Percentiles rank a stretch among this genome's conserved stretches.
Conservation (phyloP, 2,888 invertebrate species). For the Unio pictorum region DNA sequence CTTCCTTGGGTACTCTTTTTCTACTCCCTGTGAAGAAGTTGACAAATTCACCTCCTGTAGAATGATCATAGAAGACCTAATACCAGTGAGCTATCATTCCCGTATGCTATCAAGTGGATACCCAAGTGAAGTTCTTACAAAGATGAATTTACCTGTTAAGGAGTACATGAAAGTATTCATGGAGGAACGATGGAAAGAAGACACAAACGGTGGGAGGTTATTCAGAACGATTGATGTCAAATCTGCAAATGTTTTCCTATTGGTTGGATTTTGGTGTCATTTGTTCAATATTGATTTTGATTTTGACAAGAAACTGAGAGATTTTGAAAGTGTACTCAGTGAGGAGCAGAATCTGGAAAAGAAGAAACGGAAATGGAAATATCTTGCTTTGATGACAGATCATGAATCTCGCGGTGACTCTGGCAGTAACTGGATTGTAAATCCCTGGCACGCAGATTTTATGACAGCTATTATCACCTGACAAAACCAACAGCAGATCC, state of each 20-base stretch:
- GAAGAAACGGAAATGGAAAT: conserved; percentile 2
- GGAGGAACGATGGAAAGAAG: conserved; percentile 11
- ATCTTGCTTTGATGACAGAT: conserved; percentile 12
- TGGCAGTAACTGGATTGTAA: conserved; percentile 12
- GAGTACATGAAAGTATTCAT: conserved; percentile 13
- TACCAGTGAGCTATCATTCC: conserved; percentile 22
- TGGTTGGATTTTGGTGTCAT: conserved; percentile 20
- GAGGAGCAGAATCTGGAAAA: conserved; percentile 6
- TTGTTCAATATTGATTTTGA: conserved; percentile 20
- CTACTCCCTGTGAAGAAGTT: neutral
- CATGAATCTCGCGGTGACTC: neutral
- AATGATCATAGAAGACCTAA: conserved; percentile 12
- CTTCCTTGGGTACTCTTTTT: conserved; percentile 1
- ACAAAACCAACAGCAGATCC: conserved; percentile 27
- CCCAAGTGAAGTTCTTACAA: conserved; percentile 4
- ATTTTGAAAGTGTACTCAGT: conserved; percentile 1
- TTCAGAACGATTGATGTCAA: conserved; percentile 8
- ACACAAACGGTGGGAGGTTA: conserved; percentile 1
- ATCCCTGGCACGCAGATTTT: conserved; percentile 34
- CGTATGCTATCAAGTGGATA: conserved; percentile 12
- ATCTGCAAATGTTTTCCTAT: conserved; percentile 16
- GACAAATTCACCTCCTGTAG: neutral
- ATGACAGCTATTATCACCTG: conserved; percentile 29
- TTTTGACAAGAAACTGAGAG: conserved; percentile 5
- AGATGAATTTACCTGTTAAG: conserved; percentile 6